Conservation (phyloP, 2,113 vertebrate genomes). For the Mormyrus lacerda region DNA sequence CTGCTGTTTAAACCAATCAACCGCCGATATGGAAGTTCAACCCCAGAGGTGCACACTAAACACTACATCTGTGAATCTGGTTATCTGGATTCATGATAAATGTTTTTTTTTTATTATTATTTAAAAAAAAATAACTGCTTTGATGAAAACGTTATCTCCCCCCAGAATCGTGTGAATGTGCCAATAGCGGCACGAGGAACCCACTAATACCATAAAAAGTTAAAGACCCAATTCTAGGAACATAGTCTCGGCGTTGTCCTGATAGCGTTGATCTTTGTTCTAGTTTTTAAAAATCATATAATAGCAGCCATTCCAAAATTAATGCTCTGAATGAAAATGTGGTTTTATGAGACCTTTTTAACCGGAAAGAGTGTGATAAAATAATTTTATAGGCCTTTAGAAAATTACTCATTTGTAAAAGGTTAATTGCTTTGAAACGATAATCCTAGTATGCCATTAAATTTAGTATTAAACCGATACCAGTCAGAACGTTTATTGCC, state of each 20-base stretch:
- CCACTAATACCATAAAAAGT: background rate
- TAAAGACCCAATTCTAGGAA: background rate
- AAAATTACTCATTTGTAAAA: background rate
- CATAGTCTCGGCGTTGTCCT: background rate
- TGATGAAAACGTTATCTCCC: background rate
- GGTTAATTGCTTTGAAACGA: conserved; percentile 1
- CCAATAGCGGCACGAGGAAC: background rate
- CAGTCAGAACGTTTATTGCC: background rate
- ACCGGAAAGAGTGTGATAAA: background rate
- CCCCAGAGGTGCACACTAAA: background rate
- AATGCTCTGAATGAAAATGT: background rate
- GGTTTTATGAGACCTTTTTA: background rate
- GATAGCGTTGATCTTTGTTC: background rate
- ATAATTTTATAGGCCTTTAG: background rate
- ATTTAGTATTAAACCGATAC: background rate
- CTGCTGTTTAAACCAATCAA: background rate
- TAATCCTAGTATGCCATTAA: background rate
- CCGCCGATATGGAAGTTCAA: background rate
- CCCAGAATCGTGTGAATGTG: background rate
- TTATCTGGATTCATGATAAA: background rate
- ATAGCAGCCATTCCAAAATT: background rate
- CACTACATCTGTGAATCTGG: background rate
- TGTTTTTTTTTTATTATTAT: background rate
- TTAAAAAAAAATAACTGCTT: too few relatives aligned
- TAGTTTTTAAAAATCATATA: background rate